Base-by-base conservation (phyloP, 2,797 vertebrate genomes). In the Podarcis lilfordi region DNA sequence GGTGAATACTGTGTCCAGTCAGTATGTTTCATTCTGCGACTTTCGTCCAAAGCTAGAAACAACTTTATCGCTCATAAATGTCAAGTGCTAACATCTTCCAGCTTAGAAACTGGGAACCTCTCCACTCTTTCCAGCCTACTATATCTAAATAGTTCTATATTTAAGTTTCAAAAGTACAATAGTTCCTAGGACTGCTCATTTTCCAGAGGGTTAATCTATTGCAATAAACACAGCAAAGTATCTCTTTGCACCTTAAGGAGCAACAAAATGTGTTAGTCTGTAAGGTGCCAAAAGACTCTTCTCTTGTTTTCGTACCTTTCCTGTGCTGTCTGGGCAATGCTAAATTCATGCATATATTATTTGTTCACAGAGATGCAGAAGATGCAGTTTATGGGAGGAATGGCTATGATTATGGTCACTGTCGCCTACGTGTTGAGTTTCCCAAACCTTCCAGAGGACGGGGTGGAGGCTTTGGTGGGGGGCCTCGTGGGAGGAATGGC, bases 401-500 rank as follows among this genome's bases (percentile, higher is more conserved):
- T 85, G 97, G 98, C 96, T 98, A 98, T 94, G 97, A 96, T 95
- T 98, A 97, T 94, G 97, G 98, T 95, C 97, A 98, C 93, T 97
- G 96, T 95, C 98, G 98, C 88, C 98, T 99, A 82, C 98, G 98
- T 94, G 98, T 98, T 89, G 98, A 98, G 96, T 98, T 98, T 94
- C 98, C 98, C 69, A 97, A 98, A 86, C 98, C 98, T 90, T 97
- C 97, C 29, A 96, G 97, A 91, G 96, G 98, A 86, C 96, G 97
- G 86, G 96, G 97, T 93, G 96, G 95, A 84, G 98, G 97, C 95
- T 94, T 96, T 92, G 95, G 96, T 23, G 96, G 95, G 84, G 97
- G 96, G 23, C 97, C 97, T 68, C 97, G 97, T 89, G 98, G 98
- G 95, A 97, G 98, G 93, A 98, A 97, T 96, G 98, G 98, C 88